Evolutionary conservation across 1,140 invertebrate genomes (phyloP).

Genomic region (Diachasma alloeum): DNA sequence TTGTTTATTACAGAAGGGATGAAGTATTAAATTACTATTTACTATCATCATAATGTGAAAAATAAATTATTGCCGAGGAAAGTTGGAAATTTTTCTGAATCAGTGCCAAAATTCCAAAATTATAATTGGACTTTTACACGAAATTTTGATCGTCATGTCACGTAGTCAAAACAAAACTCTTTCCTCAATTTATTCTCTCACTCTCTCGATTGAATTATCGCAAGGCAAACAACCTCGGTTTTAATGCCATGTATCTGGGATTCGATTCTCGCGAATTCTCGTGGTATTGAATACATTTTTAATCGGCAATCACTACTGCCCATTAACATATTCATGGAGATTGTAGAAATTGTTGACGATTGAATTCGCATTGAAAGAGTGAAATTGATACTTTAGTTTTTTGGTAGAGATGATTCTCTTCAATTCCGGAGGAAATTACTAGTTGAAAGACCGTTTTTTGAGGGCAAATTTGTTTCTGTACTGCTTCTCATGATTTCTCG

Average conservation of each 20-base stretch:
- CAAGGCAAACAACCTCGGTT: slow-evolving; percentile 30
- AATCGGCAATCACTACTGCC: slow-evolving; percentile 6
- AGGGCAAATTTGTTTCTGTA: too few relatives aligned
- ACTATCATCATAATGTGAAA: too few relatives aligned
- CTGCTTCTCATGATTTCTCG: too few relatives aligned
- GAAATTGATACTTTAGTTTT: background rate
- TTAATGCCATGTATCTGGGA: slow-evolving; percentile 38
- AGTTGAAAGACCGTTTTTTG: too few relatives aligned
- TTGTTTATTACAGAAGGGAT: background rate
- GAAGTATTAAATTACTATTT: too few relatives aligned
- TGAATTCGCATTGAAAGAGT: background rate
- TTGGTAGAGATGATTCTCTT: too few relatives aligned
- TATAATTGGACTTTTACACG: background rate
- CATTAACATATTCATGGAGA: slow-evolving; percentile 16
- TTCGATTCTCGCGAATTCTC: slow-evolving; percentile 23
- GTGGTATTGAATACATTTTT: background rate
- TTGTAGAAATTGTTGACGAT: background rate
- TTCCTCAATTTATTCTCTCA: slow-evolving; percentile 22
- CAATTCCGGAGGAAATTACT: too few relatives aligned
- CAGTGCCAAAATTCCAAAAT: background rate
- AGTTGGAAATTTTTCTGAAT: background rate
- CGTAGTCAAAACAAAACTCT: slow-evolving; percentile 23
- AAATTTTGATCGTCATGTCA: background rate
- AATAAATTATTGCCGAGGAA: background rate
- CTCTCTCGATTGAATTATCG: slow-evolving; percentile 19